These are phyloP conservation scores for Hemicrepidius hirtus DNA, from an alignment of 2,888 invertebrate genomes.

Conservation along the genomic window DNA sequence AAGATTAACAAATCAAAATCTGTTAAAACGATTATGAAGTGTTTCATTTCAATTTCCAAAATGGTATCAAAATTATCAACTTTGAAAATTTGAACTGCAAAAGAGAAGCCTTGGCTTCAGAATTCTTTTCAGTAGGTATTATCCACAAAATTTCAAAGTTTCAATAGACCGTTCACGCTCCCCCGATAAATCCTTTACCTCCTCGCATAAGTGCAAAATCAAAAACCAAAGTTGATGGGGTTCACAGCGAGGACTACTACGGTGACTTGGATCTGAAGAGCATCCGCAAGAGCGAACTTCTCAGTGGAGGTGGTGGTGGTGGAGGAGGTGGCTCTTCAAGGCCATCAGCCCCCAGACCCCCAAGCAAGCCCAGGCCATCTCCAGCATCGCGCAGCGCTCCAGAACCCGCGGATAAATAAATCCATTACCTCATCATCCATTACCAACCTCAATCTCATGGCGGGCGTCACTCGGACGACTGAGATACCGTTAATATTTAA, in stretches of 20 bases:
- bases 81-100: conserved; percentile 26
- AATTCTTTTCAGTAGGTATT: neutral
- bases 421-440: conserved; percentile 41
- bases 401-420: conserved; percentile 67
- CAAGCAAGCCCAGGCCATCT: conserved; percentile 71
- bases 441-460: conserved; percentile 44
- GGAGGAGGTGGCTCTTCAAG: conserved; percentile 76
- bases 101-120: conserved; percentile 22
- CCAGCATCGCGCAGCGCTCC: conserved; percentile 68
- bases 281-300: conserved; percentile 94
- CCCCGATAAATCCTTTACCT: neutral
- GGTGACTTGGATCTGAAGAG: conserved; percentile 96
- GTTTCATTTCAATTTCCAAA: neutral
- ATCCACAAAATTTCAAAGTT: conserved; percentile 22
- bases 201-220: conserved; percentile 16
- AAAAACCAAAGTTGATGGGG: conserved; percentile 41
- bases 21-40: neutral
- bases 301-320: conserved; percentile 84
- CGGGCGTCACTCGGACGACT: conserved; percentile 58
- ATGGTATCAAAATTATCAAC: neutral
- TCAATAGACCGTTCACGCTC: conserved; percentile 7
- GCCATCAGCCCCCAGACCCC: conserved; percentile 70
- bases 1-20: neutral
- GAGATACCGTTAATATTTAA: conserved; percentile 60
- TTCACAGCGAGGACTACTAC: conserved; percentile 96